Base-by-base conservation (phyloP, 2,888 invertebrate species). In the Lochmaea crataegi region DNA sequence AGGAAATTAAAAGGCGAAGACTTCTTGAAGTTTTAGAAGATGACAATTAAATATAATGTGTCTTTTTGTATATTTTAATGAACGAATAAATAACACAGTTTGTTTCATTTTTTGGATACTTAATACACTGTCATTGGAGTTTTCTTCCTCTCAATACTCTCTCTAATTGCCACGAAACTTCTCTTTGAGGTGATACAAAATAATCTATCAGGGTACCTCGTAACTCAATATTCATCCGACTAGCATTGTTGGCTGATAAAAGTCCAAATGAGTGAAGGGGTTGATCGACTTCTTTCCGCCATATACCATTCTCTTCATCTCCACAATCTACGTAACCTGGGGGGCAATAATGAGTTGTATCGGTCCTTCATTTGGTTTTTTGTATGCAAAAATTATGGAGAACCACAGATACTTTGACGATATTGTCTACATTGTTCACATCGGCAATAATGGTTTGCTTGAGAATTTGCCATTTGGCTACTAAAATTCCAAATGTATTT, bases 401-500 rank as follows among this genome's bases (percentile, higher is more conserved):
- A 38, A 73, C 68, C 10, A 73, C 67, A 45, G 68, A 58, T 14
- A 80, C 77, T 67, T 79, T 77, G 0, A 81, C 70, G 66, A 81
- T 78, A 68, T 71, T 74, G 51, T 80, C 79, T 9, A 80, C 69
- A 76, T 80, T 81, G 65, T 81, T 73, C 10, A 75, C 73, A 57
- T 80, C 73, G 26, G 76, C 78, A 71, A 70, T 68, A 60, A 81
- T 78, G 7, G 65, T 75, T 53, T 74, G 76, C 68, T 74, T 75
- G 14, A 81, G 74, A n/a, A 81, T 71, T 64, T 78, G 71, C 77
- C 77, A 80, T 60, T 78, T 74, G 14, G 75, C 70, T 12, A 74
- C 72, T 38, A 81, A 42, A 61, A 82, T 78, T n/a, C 80, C 82
- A 75, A 82, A 82, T 2, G 80, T 71, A 71, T 82, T 82, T 76